Base-by-base conservation (phyloP, 2,888 invertebrate genomes). In the Phyto melanocephala region DNA sequence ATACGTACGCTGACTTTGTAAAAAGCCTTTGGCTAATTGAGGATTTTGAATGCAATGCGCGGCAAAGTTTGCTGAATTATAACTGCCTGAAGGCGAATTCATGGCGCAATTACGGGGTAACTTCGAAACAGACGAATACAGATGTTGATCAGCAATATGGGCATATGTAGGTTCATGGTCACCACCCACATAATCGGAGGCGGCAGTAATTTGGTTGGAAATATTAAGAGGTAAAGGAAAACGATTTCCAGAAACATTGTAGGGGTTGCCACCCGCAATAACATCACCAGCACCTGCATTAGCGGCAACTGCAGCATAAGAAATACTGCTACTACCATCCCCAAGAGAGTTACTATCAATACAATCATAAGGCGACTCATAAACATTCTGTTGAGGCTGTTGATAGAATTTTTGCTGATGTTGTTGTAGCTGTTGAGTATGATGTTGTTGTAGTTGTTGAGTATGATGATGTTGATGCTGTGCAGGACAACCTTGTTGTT, bases 211-310 rank as follows among this genome's bases (percentile, higher is more conserved):
- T 62, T 91, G 91, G 83, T 87, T 89, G 37, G 91, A 90, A 56
- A 91, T 90, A 81, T 89, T 91, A 50, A 87, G 88, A 24, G 91
- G 91, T 33, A 91, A 86, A 3, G 91, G 91, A 86, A 89, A 89
- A 2, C 91, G 89, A 87, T 91, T 91, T 0, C 91, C 90, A 0
- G 91, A 90, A 2, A 90, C 90, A 87, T 91, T 91, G 70, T 91
- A 91, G 0, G 88, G 89, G 74, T 90, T 68, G 0, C 11, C 62
- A 13, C 50, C 62, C 1, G 37, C 17, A 47, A 47, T 20, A 7
- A 54, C 24, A 20, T 15, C 3, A 15, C 56, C 72, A 15, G 47
- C 24, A 15, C 28, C 58, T 37, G 42, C 35, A 7, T 87, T 87
- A 0, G 88, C 87, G 62, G 86, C 86, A 4, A 89, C 89, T 10